Base-by-base conservation (phyloP, 2,113 vertebrate species). In the Apeltes quadracus region DNA sequence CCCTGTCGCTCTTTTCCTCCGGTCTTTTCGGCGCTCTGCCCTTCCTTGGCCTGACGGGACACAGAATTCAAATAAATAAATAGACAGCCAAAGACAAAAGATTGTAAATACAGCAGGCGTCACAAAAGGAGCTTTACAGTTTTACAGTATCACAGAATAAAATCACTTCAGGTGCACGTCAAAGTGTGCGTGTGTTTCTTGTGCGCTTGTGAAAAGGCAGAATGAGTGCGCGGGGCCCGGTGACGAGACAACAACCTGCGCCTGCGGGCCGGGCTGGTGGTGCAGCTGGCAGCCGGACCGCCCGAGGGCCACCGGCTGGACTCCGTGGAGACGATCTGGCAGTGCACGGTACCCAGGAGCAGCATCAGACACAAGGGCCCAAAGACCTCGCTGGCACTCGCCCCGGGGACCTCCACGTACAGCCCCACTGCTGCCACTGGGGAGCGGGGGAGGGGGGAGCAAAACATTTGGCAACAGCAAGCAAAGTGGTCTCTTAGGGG, bases 281-380 rank as follows among this genome's bases (percentile, higher is more conserved):
- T 93, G 77, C 81, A 89, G 74, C 84, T 88, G 84, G 78, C 69
- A 64, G 76, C 53, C 65, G 90, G 91, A 81, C 84, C 92, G 87
- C 76, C 72, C 13, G 89, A 84, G 0, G 93, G 85, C 11, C 92
- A 90, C 41, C 90, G 92, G 84, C 87, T 92, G 80, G 94, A 90
- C 91, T 97, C 96, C 0, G 98, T 97, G 20, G 98, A 99, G 84
- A 99, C 98, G 18, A 99, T 98, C 69, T 99, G 98, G 84, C 98
- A 99, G 93, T 99, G 98, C 65, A 99, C 97, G 0, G 97, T 99
- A 3, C 98, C 98, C 94, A 99, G 93, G 73, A 99, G 94, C 56
- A 99, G 90, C 97, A 99, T 97, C 61, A 99, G 95, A 93, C 95
- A 98, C 95, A 98, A 86, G 3, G 97, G 97, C 61, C 95, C 96